Percentiles rank a stretch among this genome's conserved stretches.
Evolutionary conservation across 1,140 invertebrate species (phyloP).

Genomic region (Thereuonema tuberculata): DNA sequence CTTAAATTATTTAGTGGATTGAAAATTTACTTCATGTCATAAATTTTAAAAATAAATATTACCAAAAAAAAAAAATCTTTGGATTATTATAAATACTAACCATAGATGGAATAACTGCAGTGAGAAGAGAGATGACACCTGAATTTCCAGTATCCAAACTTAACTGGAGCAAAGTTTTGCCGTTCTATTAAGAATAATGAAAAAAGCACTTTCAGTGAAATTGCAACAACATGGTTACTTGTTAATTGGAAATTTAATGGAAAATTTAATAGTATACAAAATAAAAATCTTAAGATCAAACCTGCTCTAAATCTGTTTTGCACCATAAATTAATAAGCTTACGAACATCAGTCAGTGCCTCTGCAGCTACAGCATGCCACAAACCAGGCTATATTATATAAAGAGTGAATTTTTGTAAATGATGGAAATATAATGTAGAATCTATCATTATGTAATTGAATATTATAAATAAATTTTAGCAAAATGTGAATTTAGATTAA

Average conservation of each 20-base stretch:
- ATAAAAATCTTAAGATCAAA: neutral
- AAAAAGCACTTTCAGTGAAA: too few relatives aligned
- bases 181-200: neutral
- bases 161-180: neutral
- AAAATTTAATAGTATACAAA: neutral
- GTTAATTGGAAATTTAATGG: neutral
- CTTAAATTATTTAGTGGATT: too few relatives aligned
- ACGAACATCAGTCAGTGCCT: neutral
- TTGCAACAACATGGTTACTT: neutral
- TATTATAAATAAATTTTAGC: too few relatives aligned
- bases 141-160: neutral
- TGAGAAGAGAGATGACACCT: neutral
- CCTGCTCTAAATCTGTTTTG: conserved; percentile 2
- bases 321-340: conserved; percentile 4
- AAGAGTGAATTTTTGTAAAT: neutral
- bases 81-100: neutral
- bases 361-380: conserved; percentile 4
- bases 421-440: too few relatives aligned
- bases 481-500: too few relatives aligned
- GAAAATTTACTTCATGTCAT: too few relatives aligned
- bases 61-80: neutral
- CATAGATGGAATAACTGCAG: conserved; percentile 4
- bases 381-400: neutral
- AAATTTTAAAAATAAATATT: neutral
- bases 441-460: too few relatives aligned